phyloP scores from a whole-genome alignment of 2,797 vertebrate species.

The Enteromius argenteus region DNA sequence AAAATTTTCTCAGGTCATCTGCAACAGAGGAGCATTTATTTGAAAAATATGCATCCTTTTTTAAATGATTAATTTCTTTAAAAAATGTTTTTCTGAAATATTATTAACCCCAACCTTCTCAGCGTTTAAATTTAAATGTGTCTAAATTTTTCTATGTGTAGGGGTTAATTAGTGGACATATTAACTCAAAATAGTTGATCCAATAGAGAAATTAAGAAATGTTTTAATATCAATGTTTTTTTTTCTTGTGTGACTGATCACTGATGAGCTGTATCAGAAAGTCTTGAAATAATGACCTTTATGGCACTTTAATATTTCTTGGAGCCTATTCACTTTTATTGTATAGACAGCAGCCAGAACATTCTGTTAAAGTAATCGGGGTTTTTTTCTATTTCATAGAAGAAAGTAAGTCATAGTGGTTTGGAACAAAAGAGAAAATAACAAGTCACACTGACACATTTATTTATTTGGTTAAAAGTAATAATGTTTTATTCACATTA shows the following conservation, averaged over 20 bases:
- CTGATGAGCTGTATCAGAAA: not conserved
- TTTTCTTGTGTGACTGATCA: not conserved
- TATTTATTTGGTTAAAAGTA: slow-evolving; percentile 59
- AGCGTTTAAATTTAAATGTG: not conserved
- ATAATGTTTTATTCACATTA: slow-evolving; percentile 79
- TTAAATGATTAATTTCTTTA: not conserved
- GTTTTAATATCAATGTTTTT: not conserved
- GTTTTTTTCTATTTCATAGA: not conserved
- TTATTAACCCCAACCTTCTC: not conserved
- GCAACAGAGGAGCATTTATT: not conserved
- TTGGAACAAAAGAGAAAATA: not conserved
- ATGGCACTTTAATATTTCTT: not conserved
- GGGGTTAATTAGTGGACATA: not conserved
- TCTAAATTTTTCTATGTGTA: no score
- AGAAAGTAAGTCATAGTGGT: not conserved
- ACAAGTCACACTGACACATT: not conserved
- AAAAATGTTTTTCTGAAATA: not conserved
- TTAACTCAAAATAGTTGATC: not conserved
- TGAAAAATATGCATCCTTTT: not conserved
- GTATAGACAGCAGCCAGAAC: not conserved
- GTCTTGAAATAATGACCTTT: not conserved
- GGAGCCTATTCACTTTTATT: not conserved
- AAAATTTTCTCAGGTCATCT: not conserved
- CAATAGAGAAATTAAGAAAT: not conserved
- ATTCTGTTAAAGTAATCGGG: no score